Evolutionary conservation across 1,140 invertebrate genomes (phyloP), one percentile per base, ranked within the genome.

Genomic region (Thaumetopoea pityocampa): DNA sequence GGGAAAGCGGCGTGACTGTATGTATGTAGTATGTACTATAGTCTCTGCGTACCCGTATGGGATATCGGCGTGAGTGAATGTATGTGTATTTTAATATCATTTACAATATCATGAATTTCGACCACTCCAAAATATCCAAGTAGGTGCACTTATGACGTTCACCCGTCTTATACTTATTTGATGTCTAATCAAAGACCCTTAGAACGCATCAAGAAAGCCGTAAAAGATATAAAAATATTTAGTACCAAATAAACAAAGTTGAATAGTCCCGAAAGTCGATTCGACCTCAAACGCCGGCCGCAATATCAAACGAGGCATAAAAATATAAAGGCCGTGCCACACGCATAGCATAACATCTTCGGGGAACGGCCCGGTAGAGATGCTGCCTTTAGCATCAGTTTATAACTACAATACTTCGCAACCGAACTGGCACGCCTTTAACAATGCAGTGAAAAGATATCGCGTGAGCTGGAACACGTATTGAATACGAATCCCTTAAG

Each of bases 391-490:
- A 51, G 44, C 43, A 40, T 35, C 53, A 40, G 30, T 58, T 58
- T 54, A 59, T 59, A 59, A 47, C 43, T 48, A 54, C n/a, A n/a
- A n/a, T n/a, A n/a, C 41, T 58, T 58, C 47, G 55, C 37, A 58
- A 50, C 37, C 56, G 19, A 41, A 35, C 32, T 33, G 35, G 43
- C 32, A 32, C 26, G 47, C 44, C 48, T 47, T 55, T 60, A 55
- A 43, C 51, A 43, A 44, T 42, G 51, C 46, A 42, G 51, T 59
- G 51, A 59, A 59, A 59, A 60, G 56, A 60, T 60, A 55, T 54
- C 42, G 51, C 56, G 29, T 18, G 26, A 22, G 37, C 27, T 40
- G 8, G 22, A 19, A 34, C 44, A 37, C 32, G 41, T 29, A 15
- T 23, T 26, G 56, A 48, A 60, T 60, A 48, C 44, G 49, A 60